These are phyloP conservation scores for Philopotamus ludificatus DNA, from an alignment of 1,140 invertebrate species.

Conservation along the genomic window DNA sequence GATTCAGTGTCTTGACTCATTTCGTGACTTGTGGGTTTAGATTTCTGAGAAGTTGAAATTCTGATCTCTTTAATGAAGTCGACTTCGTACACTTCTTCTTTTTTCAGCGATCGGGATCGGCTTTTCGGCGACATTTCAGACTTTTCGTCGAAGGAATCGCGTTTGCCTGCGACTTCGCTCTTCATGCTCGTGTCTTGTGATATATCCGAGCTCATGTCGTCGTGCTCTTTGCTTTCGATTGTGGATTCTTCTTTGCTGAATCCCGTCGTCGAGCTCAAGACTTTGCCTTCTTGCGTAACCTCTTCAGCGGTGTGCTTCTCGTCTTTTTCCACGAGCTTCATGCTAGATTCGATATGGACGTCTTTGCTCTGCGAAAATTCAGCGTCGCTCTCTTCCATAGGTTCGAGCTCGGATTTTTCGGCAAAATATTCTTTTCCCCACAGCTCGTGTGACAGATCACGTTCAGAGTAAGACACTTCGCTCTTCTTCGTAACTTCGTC, in stretches of 20 bases:
- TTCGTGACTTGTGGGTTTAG: slow-evolving; percentile 54
- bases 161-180: slow-evolving; percentile 51
- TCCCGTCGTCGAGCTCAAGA: slow-evolving; percentile 52
- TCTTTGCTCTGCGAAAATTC: slow-evolving; percentile 48
- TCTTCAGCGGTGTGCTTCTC: slow-evolving; percentile 51
- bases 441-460: slow-evolving; percentile 56
- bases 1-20: slow-evolving; percentile 60
- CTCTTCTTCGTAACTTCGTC: slow-evolving; percentile 55
- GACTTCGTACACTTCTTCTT: slow-evolving; percentile 55
- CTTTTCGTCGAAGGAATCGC: slow-evolving; percentile 50
- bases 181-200: slow-evolving; percentile 55
- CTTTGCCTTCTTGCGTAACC: slow-evolving; percentile 53
- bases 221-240: slow-evolving; percentile 56
- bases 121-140: slow-evolving; percentile 45
- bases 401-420: slow-evolving; percentile 50
- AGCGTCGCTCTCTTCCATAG: slow-evolving; percentile 45
- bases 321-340: slow-evolving; percentile 54
- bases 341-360: slow-evolving; percentile 49
- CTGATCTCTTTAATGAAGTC: slow-evolving; percentile 57
- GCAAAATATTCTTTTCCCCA: slow-evolving; percentile 58
- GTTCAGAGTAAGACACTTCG: slow-evolving; percentile 55
- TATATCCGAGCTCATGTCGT: slow-evolving; percentile 55
- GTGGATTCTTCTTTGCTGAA: slow-evolving; percentile 56
- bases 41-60: slow-evolving; percentile 53
- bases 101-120: slow-evolving; percentile 49